A percentile compares a stretch with the other conserved stretches of the same genome.
phyloP scores from a whole-genome alignment of 2,888 invertebrate species.

The Shargacucullia verbasci region DNA sequence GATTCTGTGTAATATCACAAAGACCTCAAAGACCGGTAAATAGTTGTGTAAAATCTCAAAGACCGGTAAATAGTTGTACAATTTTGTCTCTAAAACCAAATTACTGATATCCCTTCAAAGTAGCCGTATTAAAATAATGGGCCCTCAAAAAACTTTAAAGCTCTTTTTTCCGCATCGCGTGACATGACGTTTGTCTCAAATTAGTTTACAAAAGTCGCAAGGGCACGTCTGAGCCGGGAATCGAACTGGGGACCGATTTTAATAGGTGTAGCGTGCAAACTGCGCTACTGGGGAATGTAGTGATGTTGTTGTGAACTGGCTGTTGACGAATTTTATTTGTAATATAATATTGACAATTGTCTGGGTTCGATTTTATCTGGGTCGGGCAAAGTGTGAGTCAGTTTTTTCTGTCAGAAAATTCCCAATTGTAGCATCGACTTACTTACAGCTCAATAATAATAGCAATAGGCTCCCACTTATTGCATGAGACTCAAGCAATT shows the following conservation, averaged over 20 bases:
- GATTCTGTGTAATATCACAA: constrained; percentile 6
- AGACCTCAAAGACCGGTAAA: neutral
- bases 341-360: no score
- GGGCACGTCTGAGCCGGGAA: constrained; percentile 67
- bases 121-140: constrained; percentile 56
- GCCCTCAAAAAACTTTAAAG: constrained; percentile 49
- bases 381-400: no score
- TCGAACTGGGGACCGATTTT: constrained; percentile 71
- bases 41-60: constrained; percentile 1
- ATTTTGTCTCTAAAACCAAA: constrained; percentile 50
- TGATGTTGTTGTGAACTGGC: constrained; percentile 30
- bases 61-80: constrained; percentile 10
- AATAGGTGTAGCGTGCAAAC: constrained; percentile 78
- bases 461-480: no score
- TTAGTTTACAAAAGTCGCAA: constrained; percentile 79
- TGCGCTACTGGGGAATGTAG: constrained; percentile 56
- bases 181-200: constrained; percentile 79
- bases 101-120: constrained; percentile 29
- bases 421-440: no score
- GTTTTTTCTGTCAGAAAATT: no score
- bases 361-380: no score
- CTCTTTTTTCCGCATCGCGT: constrained; percentile 70
- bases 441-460: no score
- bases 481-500: no score
- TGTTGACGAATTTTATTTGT: no score